Percentiles rank a stretch among this genome's conserved stretches.
These are phyloP conservation scores for Xyrichtys novacula DNA, from an alignment of 2,797 vertebrate genomes.

Conservation along the genomic window DNA sequence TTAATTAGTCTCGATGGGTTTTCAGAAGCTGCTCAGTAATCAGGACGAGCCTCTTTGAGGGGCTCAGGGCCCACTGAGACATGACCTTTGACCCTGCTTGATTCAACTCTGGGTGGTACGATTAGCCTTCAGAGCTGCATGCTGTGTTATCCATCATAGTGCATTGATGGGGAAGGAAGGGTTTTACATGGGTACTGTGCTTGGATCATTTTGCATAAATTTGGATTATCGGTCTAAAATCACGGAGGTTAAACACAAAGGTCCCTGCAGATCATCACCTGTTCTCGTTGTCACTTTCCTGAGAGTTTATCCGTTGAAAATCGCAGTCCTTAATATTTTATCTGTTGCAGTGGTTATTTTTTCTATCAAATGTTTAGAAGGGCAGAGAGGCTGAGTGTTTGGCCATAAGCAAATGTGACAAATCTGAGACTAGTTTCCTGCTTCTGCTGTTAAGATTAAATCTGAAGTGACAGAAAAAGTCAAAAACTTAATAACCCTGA, in stretches of 20 bases:
- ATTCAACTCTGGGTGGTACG: slow-evolving; percentile 21
- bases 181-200: background rate
- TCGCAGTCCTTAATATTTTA: no score
- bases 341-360: no score
- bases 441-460: slow-evolving; percentile 8
- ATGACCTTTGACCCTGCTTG: slow-evolving; percentile 51
- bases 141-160: slow-evolving; percentile 25
- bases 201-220: background rate
- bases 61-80: slow-evolving; percentile 50
- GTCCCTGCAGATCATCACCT: no score
- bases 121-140: slow-evolving; percentile 43
- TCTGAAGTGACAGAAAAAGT: slow-evolving; percentile 18
- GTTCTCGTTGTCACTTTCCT: no score
- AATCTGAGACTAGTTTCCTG: slow-evolving; percentile 11
- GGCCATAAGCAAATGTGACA: slow-evolving; percentile 11
- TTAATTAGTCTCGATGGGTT: slow-evolving; percentile 64
- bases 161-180: background rate
- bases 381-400: background rate
- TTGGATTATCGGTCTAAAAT: no score
- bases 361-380: slow-evolving; percentile 2
- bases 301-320: background rate
- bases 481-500: background rate
- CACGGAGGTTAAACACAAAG: no score
- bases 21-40: slow-evolving; percentile 33
- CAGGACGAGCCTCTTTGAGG: slow-evolving; percentile 48